A percentile compares a stretch with the other conserved stretches of the same genome.
phyloP scores from a whole-genome alignment of 2,797 vertebrate species.

The Pogoniulus pusillus region DNA sequence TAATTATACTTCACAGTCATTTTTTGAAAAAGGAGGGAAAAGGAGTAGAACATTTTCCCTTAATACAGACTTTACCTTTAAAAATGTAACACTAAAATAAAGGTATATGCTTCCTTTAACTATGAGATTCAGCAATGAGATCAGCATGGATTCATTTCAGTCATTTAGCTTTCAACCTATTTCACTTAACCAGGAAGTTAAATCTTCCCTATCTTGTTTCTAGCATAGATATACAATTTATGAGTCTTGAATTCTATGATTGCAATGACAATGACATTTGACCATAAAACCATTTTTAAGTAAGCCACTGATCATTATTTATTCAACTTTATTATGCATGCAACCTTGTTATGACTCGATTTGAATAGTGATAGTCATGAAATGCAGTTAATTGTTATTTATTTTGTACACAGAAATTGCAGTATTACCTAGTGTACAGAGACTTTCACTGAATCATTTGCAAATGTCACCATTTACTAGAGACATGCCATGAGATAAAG shows the following conservation, averaged over 20 bases:
- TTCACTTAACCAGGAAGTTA: background rate
- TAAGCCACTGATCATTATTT: background rate
- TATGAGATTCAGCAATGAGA: background rate
- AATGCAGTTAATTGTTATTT: constrained; percentile 43
- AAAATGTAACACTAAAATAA: background rate
- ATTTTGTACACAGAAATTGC: background rate
- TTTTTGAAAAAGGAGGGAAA: background rate
- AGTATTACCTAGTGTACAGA: constrained; percentile 43
- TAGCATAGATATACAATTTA: background rate
- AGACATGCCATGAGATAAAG: constrained; percentile 66
- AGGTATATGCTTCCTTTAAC: background rate
- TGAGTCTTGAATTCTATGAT: background rate
- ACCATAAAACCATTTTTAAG: background rate
- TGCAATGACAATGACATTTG: background rate
- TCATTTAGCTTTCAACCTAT: background rate
- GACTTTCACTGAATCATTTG: constrained; percentile 60
- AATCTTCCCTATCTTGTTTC: background rate
- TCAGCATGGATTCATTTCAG: background rate
- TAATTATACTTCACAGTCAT: background rate
- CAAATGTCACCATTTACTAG: constrained; percentile 68
- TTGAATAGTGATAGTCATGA: constrained; percentile 6
- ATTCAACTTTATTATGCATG: background rate
- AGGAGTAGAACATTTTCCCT: background rate
- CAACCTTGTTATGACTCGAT: background rate
- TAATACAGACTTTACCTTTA: background rate